Evolutionary conservation across 2,113 vertebrate species (phyloP).

Genomic region (Catharus bicknelli): DNA sequence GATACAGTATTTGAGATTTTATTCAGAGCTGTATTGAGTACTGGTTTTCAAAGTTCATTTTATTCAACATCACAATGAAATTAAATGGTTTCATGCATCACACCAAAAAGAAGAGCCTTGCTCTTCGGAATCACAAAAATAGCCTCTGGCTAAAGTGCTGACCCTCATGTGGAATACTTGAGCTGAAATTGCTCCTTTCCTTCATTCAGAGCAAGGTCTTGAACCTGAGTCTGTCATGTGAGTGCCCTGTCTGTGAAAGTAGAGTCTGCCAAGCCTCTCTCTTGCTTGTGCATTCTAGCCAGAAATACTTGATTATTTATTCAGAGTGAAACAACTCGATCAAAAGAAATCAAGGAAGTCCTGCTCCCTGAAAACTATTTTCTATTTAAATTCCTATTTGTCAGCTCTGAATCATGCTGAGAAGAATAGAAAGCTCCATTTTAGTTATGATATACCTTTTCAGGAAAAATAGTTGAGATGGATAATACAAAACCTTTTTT

Average conservation of each 20-base stretch:
- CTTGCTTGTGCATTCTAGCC: background rate
- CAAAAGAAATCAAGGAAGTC: background rate
- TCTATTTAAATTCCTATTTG: background rate
- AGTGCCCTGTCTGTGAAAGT: background rate
- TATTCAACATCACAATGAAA: background rate
- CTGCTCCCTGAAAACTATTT: background rate
- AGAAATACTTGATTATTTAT: background rate
- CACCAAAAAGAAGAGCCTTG: background rate
- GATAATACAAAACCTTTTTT: background rate
- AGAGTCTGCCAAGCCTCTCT: background rate
- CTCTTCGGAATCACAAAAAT: constrained; percentile 1
- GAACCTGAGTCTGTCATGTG: background rate
- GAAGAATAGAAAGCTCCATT: background rate
- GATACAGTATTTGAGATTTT: background rate
- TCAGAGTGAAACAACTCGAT: background rate
- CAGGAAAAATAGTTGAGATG: background rate
- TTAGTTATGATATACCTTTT: background rate
- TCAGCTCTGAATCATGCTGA: background rate
- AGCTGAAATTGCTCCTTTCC: constrained; percentile 25
- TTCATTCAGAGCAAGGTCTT: constrained; percentile 27
- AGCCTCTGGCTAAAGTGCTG: constrained; percentile 22
- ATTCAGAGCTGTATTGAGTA: background rate
- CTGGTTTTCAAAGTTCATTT: background rate
- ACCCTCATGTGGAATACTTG: background rate
- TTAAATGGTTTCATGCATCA: background rate